Base-by-base conservation (phyloP, 2,888 invertebrate genomes). In the Drosophila suboccidentalis region DNA sequence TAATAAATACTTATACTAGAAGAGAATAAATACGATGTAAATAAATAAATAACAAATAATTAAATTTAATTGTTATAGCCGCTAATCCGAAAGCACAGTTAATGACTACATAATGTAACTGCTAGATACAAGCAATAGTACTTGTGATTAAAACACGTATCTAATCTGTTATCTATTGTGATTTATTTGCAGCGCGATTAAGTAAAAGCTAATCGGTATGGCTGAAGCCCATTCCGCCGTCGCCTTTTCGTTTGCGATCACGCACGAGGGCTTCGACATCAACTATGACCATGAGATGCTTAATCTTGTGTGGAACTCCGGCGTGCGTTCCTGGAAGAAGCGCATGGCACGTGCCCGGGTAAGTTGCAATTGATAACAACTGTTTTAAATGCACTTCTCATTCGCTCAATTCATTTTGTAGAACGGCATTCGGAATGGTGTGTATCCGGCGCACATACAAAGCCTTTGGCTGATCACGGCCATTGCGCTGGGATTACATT, bases 171-270 rank as follows among this genome's bases (percentile, higher is more conserved):
- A 26, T 44, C 53, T 32, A 4, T 39, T 38, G 13, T n/a, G 19
- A 36, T 47, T 19, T 50, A 41, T 47, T 74, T 68, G 22, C 78
- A 76, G 76, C 44, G 32, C 5, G 15, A 15, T 55, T 64, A 36
- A 8, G 4, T 41, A 55, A 50, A 57, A 49, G 9, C 3, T 5
- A 67, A 17, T 65, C 78, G 80, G 53, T 78, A 99, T 99, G 99
- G 99, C 99, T 91, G 99, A 99, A 96, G 99, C 99, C 82, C 99
- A 99, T 94, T 96, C 97, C 76, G 99, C 99, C 61, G 99, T 99
- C 75, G 99, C 98, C 73, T 99, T 99, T 93, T 98, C 98, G 60
- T 99, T 99, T 93, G 95, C 97, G 51, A 98, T 99, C 89, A 98
- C 98, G 73, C 99, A 99, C 92, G 99, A 99, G 92, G 99, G 99